Percentiles rank a stretch among this genome's conserved stretches.
These are phyloP conservation scores for Drosophila mauritiana DNA, from an alignment of 1,140 invertebrate species.

Conservation along the genomic window DNA sequence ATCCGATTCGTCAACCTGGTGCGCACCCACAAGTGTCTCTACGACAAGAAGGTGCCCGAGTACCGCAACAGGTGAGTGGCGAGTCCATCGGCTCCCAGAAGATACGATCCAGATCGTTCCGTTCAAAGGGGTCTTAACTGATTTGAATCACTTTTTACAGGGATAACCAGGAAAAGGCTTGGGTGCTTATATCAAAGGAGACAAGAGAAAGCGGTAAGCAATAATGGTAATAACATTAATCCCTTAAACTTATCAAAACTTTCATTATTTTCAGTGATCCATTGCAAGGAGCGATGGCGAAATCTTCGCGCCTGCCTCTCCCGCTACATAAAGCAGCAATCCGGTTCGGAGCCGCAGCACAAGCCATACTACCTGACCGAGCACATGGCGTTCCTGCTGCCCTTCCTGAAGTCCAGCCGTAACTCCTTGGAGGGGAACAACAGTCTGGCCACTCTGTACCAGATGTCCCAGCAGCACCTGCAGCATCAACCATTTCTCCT, in stretches of 20 bases:
- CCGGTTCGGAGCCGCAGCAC: slow-evolving; percentile 72
- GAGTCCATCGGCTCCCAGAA: neutral
- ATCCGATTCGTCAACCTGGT: slow-evolving; percentile 84
- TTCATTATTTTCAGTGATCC: slow-evolving; percentile 52
- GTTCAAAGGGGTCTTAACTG: neutral
- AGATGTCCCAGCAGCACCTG: slow-evolving; percentile 69
- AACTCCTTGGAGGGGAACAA: slow-evolving; percentile 70
- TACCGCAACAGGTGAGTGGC: slow-evolving; percentile 80
- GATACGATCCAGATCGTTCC: neutral
- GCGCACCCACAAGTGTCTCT: slow-evolving; percentile 77
- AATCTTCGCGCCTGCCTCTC: slow-evolving; percentile 82
- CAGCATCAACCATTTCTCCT: slow-evolving; percentile 27
- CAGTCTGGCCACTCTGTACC: slow-evolving; percentile 63
- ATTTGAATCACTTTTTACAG: slow-evolving; percentile 19
- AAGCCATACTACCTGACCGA: slow-evolving; percentile 84
- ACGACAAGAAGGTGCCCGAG: slow-evolving; percentile 82
- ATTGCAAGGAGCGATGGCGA: slow-evolving; percentile 84
- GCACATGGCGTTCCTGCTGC: slow-evolving; percentile 82
- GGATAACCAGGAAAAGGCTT: slow-evolving; percentile 82
- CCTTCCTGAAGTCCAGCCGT: slow-evolving; percentile 78
- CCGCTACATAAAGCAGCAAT: slow-evolving; percentile 81
- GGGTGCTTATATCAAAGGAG: slow-evolving; percentile 84
- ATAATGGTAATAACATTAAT: neutral
- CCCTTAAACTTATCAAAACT: too few species aligned
- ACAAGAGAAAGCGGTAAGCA: slow-evolving; percentile 75